Evolutionary conservation across 2,113 vertebrate genomes (phyloP).

Genomic region (Trogon surrucura): DNA sequence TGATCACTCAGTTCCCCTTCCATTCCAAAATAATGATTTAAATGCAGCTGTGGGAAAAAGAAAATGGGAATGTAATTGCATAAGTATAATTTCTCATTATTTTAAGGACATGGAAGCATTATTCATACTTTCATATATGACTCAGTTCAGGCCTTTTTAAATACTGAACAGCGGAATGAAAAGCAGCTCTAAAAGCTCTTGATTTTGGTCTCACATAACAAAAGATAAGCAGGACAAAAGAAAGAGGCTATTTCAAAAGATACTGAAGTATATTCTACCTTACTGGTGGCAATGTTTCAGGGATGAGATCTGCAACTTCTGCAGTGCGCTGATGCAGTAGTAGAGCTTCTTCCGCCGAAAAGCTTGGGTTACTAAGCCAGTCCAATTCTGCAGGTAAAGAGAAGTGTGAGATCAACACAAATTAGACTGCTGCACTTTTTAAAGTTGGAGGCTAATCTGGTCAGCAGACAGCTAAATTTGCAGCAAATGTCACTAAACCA

Average conservation of each 20-base stretch:
- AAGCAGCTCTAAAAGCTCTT: not conserved
- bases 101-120: not conserved
- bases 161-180: not conserved
- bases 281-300: not conserved
- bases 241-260: not conserved
- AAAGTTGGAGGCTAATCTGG: not conserved
- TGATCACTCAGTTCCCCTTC: not conserved
- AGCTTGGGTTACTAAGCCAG: conserved; percentile 93
- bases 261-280: conserved; percentile 53
- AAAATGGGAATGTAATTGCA: not conserved
- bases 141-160: not conserved
- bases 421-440: not conserved
- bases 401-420: conserved; percentile 14
- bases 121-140: conserved; percentile 3
- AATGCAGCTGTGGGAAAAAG: not conserved
- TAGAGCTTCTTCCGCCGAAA: conserved; percentile 76
- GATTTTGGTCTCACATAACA: not conserved
- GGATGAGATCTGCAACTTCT: conserved; percentile 20
- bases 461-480: not conserved
- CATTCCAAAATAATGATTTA: not conserved
- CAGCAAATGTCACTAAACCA: not conserved
- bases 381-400: conserved; percentile 79
- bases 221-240: not conserved
- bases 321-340: conserved; percentile 75
- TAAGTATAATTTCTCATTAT: not conserved